Evolutionary conservation across 2,113 vertebrate species (phyloP), one percentile per base, ranked within the genome.

Genomic region (Tupaia tana): DNA sequence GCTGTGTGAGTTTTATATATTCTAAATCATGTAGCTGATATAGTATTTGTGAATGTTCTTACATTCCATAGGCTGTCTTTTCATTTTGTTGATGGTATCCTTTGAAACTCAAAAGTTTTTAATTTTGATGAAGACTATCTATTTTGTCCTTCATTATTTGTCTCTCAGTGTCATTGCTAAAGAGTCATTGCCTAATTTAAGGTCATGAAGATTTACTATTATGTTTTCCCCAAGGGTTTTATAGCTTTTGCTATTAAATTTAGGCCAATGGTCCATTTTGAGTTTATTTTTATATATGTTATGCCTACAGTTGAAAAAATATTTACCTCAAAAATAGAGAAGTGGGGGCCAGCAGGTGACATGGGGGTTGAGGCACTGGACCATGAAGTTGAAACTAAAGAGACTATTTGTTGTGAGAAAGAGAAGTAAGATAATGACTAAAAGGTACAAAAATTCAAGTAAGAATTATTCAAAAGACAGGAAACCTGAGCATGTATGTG

Each of bases 41-140:
- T 1, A 29, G 34, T 29, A 74, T 63, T 94, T 86, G 7, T 31
- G 70, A 80, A 56, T 82, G 34, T 87, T 90, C 61, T 84, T 54
- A 93, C 3, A 59, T 73, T 87, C 6, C 7, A 24, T 31, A 9
- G 11, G 10, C 71, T 91, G 10, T 61, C n/a, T 91, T 69, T 94
- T 87, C 8, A 66, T 84, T 86, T 90, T 75, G 22, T 78, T 82
- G 58, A 31, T 89, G 56, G 16, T 73, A 5, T 75, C 18, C 56
- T 43, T 78, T 86, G 29, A 74, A 89, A 12, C 31, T 89, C 34
- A 93, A 15, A 64, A 12, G 1, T 12, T 9, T 61, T 82, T 77
- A 89, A 80, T 70, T 34, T 78, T 92, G 15, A 90, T 84, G 16
- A 92, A 87, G 24, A 75, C 7, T 20, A 25, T 89, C 89, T 75